Percentiles rank a stretch among this genome's conserved stretches.
Evolutionary conservation across 2,888 invertebrate genomes (phyloP).

Genomic region (Diarsia brunnea): DNA sequence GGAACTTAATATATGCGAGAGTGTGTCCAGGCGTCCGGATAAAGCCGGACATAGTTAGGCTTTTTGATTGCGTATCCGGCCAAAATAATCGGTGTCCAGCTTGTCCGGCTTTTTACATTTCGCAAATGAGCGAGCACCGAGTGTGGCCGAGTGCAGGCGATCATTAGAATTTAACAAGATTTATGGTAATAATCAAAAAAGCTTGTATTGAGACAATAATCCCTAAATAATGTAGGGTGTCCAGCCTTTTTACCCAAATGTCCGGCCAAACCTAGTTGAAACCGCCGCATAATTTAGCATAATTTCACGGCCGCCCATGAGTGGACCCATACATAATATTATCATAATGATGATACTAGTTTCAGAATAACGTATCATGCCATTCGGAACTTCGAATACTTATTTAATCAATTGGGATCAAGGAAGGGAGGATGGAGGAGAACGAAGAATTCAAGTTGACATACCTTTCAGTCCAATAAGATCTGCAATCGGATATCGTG

Average conservation of each 20-base stretch:
- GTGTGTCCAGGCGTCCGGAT: no score
- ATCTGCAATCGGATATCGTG: neutral
- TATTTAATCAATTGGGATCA: neutral
- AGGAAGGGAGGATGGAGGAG: neutral
- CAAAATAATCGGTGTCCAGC: no score
- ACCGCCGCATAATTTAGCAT: neutral
- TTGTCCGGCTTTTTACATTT: no score
- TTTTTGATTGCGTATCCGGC: no score
- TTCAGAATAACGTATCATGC: neutral
- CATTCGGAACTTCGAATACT: neutral
- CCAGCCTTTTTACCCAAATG: no score
- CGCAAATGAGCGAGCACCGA: no score
- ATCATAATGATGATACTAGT: neutral
- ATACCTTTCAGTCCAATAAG: slow-evolving; percentile 12
- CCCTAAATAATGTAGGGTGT: no score
- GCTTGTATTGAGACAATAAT: no score
- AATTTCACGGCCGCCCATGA: neutral
- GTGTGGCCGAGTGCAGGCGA: no score
- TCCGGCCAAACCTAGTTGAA: neutral
- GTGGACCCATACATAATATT: neutral
- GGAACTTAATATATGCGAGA: neutral
- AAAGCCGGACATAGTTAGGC: no score
- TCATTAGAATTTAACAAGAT: no score
- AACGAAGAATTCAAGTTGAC: neutral
- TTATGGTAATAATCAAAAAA: no score